Evolutionary conservation across 2,797 vertebrate genomes (phyloP), one percentile per base, ranked within the genome.

Genomic region (Hydrophis major): DNA sequence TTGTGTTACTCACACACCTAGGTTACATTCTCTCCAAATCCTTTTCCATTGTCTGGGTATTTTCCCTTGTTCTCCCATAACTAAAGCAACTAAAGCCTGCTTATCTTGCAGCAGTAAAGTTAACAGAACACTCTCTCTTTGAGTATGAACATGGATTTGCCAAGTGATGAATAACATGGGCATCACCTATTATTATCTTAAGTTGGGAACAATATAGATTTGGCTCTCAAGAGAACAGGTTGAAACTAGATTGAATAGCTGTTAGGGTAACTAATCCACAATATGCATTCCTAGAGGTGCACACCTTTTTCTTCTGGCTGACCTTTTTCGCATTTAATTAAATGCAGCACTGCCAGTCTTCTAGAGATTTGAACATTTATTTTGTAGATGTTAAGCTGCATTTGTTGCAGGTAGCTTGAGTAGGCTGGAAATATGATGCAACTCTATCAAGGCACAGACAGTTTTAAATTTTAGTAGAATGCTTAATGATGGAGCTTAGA

Each of bases 141-240:
- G 93, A 94, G 91, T 91, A 90, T 57, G 90, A 91, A 57, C 61
- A 18, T 57, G 56, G 27, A 18, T 91, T 28, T 91, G 90, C 92
- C 89, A 57, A 88, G 56, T 55, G 86, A 91, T 53, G 55, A 93
- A 66, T 93, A 90, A 94, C 93, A 92, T 61, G 69, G 87, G 86
- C 61, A 89, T 55, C 86, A 90, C 91, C 92, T 94, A 93, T 87
- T 57, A 87, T 91, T 94, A 92, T 95, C 95, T 94, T 89, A 69
- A 66, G 0, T 12, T 47, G 60, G 91, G 56, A 60, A 87, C 55
- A 90, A 92, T 94, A 87, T 78, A 56, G 28, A 87, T 89, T 90
- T 93, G 37, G 37, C 74, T 94, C 93, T 93, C 13, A 25, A 60
- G 50, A 56, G 57, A 86, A 78, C 86, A 95, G 92, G 89, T 20